A percentile compares a stretch with the other conserved stretches of the same genome.
Conservation (phyloP, 1,140 invertebrate genomes). For the Luehdorfia chinensis region DNA sequence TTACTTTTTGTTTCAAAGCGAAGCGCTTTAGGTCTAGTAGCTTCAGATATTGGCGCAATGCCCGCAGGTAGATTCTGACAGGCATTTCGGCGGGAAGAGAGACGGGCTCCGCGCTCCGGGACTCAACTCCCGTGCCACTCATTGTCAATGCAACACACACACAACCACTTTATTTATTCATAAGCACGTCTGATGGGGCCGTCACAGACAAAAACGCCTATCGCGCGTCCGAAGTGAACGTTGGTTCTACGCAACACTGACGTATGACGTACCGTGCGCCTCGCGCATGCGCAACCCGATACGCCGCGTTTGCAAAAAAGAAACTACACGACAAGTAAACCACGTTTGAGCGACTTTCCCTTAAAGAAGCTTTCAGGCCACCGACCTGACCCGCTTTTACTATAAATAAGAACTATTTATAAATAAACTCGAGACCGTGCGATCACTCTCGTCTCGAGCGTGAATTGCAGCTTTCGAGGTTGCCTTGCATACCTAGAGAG, state of each 20-base stretch:
- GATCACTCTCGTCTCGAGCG: background rate
- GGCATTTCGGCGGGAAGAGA: slow-evolving; percentile 77
- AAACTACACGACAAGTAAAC: slow-evolving; percentile 51
- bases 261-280: slow-evolving; percentile 36
- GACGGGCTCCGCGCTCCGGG: slow-evolving; percentile 49
- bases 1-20: slow-evolving; percentile 73
- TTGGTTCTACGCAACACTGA: slow-evolving; percentile 64
- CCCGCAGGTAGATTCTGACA: slow-evolving; percentile 77
- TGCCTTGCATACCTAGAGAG: too few relatives aligned
- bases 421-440: slow-evolving; percentile 12
- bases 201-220: slow-evolving; percentile 44
- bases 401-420: slow-evolving; percentile 35
- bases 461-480: slow-evolving; percentile 8
- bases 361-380: slow-evolving; percentile 35
- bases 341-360: slow-evolving; percentile 65
- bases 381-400: slow-evolving; percentile 68
- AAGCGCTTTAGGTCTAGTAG: slow-evolving; percentile 72
- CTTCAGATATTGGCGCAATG: slow-evolving; percentile 79
- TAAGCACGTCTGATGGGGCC: slow-evolving; percentile 40
- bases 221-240: slow-evolving; percentile 74
- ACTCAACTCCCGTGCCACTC: slow-evolving; percentile 61
- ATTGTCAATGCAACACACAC: slow-evolving; percentile 47
- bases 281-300: slow-evolving; percentile 58
- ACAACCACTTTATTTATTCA: slow-evolving; percentile 53
- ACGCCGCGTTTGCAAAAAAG: slow-evolving; percentile 60